Evolutionary conservation across 2,888 invertebrate genomes (phyloP), one percentile per base, ranked within the genome.

Genomic region (Diploptera punctata): DNA sequence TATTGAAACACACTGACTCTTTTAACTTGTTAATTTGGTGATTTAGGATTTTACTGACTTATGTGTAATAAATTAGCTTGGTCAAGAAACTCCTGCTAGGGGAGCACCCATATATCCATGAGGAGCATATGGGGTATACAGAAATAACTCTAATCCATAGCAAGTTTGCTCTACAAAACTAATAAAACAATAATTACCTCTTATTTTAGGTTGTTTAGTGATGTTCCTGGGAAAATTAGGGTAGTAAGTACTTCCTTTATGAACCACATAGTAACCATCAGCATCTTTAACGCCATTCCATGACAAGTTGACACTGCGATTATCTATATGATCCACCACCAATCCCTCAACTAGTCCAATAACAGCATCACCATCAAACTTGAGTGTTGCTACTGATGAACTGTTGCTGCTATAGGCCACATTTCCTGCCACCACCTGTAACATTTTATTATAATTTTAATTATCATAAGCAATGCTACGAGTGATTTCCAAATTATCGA

Each of bases 391-490:
- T 1, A 88, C 84, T 18, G 86, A 83, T 0, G 93, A 93, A 0
- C 86, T 84, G 3, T 83, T 82, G 0, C 93, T 93, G 43, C 87
- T 86, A 77, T 84, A 85, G 0, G 84, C 84, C 18, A 83, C 83
- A 80, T 92, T 93, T 52, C 86, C 86, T 0, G 93, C 93, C 5
- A 88, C 86, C 5, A 92, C 87, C 91, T 90, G 79, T 0, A 76
- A 77, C 61, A 33, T 33, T 33, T 33, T 10, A n/a, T n/a, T n/a
- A n/a, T n/a, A n/a, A n/a, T n/a, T n/a, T n/a, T n/a, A n/a, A n/a
- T n/a, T n/a, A n/a, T n/a, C n/a, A n/a, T n/a, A n/a, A n/a, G n/a
- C n/a, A n/a, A n/a, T n/a, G n/a, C n/a, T n/a, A n/a, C n/a, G n/a
- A n/a, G n/a, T n/a, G n/a, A n/a, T n/a, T n/a, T n/a, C n/a, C n/a